phyloP scores from a whole-genome alignment of 2,113 vertebrate genomes.

The Alligator mississippiensis region DNA sequence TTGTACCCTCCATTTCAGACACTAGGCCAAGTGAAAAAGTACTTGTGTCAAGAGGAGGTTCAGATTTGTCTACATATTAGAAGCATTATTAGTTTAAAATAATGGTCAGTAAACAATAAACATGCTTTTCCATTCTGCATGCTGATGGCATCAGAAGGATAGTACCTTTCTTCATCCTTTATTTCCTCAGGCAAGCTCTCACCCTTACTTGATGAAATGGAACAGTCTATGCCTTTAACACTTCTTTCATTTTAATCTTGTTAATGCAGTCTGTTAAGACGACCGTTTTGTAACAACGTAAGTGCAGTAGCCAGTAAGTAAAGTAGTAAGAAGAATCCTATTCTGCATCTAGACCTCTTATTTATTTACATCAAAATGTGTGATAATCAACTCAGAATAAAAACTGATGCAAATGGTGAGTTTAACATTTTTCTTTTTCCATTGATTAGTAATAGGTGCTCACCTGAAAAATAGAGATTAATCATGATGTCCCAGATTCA shows the following conservation, averaged over 20 bases:
- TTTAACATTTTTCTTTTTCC: constrained; percentile 64
- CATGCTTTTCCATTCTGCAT: background rate
- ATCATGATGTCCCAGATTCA: background rate
- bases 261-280: constrained; percentile 81
- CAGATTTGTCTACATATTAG: background rate
- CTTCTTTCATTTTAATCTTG: constrained; percentile 83
- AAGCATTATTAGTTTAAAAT: background rate
- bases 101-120: background rate
- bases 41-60: background rate
- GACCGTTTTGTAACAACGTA: constrained; percentile 70
- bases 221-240: constrained; percentile 79
- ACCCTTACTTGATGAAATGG: constrained; percentile 78
- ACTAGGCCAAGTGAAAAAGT: background rate
- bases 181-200: constrained; percentile 56
- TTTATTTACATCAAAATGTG: constrained; percentile 71
- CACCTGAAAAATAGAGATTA: background rate
- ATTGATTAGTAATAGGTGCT: constrained; percentile 3
- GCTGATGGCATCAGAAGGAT: background rate
- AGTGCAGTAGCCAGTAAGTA: constrained; percentile 57
- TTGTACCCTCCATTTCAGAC: background rate
- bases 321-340: constrained; percentile 43
- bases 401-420: constrained; percentile 86
- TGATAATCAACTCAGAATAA: constrained; percentile 81
- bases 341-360: constrained; percentile 60
- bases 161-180: constrained; percentile 3